Conservation (phyloP, 2,797 vertebrate genomes). For the Enteromius anoplus region DNA sequence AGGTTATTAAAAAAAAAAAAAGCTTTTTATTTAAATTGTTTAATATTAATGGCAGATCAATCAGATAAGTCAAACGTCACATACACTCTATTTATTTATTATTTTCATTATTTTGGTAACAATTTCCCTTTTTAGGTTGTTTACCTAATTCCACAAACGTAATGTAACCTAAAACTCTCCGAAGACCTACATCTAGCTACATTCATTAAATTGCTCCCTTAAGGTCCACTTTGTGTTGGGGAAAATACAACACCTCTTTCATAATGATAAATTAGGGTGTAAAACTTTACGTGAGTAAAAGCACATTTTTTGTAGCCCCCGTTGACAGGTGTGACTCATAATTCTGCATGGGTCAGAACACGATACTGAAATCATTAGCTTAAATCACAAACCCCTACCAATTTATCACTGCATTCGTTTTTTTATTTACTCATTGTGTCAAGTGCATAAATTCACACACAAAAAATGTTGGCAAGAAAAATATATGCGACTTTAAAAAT, state of each 20-base stretch:
- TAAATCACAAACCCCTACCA: background rate
- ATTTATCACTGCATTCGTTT: background rate
- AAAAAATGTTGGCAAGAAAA: background rate
- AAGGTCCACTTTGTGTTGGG: conserved; percentile 2
- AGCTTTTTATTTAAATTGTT: background rate
- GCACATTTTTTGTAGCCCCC: background rate
- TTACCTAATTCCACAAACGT: conserved; percentile 36
- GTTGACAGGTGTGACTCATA: conserved; percentile 6
- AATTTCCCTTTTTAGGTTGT: conserved; percentile 47
- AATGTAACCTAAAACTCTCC: conserved; percentile 49
- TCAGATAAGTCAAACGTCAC: too few relatives aligned
- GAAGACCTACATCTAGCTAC: conserved; percentile 41
- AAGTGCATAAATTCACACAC: background rate
- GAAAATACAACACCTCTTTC: background rate
- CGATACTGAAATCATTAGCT: background rate
- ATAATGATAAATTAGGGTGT: conserved; percentile 11
- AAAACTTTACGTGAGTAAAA: background rate
- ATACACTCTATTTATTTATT: background rate
- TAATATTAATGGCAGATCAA: background rate
- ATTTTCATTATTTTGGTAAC: conserved; percentile 35
- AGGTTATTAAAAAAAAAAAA: too few relatives aligned
- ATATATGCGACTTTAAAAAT: conserved; percentile 9
- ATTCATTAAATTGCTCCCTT: conserved; percentile 43
- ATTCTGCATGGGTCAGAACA: background rate
- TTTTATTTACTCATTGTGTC: background rate